Conservation (phyloP, 2,888 invertebrate genomes). For the Tortrix viridana region DNA sequence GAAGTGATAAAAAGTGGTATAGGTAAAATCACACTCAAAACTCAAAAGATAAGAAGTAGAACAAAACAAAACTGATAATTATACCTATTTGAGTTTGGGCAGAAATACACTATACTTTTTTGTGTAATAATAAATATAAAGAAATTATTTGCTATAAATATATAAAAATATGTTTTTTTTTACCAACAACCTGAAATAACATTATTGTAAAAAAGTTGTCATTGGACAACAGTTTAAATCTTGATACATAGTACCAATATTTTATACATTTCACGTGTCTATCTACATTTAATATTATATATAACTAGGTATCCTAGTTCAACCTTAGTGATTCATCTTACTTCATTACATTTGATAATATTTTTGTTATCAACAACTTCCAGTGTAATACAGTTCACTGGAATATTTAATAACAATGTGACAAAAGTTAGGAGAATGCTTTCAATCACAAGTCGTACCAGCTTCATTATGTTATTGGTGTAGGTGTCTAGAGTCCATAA, state of each 20-base stretch:
- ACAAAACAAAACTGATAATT: constrained; percentile 20
- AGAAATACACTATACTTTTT: constrained; percentile 15
- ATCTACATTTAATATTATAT: constrained; percentile 42
- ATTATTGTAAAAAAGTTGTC: constrained; percentile 22
- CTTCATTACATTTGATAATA: constrained; percentile 18
- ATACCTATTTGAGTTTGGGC: constrained; percentile 17
- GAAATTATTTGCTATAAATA: constrained; percentile 35
- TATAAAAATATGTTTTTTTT: constrained; percentile 34
- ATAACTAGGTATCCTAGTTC: constrained; percentile 34
- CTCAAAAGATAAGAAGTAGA: constrained; percentile 26
- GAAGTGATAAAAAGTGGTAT: constrained; percentile 21
- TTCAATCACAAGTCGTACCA: constrained; percentile 13
- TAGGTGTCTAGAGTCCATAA: constrained; percentile 43
- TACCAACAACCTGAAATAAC: constrained; percentile 32
- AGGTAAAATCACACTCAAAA: constrained; percentile 12
- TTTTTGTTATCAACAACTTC: constrained; percentile 27
- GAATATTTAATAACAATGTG: constrained; percentile 17
- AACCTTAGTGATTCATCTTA: constrained; percentile 14
- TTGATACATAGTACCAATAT: constrained; percentile 72
- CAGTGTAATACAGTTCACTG: constrained; percentile 29
- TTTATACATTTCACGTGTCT: constrained; percentile 37
- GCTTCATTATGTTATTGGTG: constrained; percentile 29
- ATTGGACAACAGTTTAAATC: constrained; percentile 30
- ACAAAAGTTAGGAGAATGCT: constrained; percentile 17
- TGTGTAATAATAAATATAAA: constrained; percentile 13